These are phyloP conservation scores for Mesorhabditis sp. DNA, from an alignment of 2,888 invertebrate genomes.

Conservation along the genomic window DNA sequence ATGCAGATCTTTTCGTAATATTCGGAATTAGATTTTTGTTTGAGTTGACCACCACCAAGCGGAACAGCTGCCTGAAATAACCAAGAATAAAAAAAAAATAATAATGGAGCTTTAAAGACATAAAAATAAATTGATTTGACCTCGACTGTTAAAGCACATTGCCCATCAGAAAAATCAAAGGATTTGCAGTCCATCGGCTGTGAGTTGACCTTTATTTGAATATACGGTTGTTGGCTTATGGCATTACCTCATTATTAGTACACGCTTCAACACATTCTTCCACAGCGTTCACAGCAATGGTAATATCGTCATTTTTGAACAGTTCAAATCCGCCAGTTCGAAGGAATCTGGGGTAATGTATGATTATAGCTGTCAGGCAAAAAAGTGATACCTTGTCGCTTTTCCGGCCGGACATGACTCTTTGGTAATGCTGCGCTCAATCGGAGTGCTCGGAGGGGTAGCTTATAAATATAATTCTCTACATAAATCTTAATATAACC, in stretches of 20 bases:
- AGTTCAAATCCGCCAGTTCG: constrained; percentile 53
- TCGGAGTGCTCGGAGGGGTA: neutral
- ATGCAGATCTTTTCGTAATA: constrained; percentile 57
- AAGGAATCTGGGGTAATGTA: constrained; percentile 32
- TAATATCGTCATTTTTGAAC: constrained; percentile 44
- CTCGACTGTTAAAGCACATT: constrained; percentile 17
- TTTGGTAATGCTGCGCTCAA: constrained; percentile 6
- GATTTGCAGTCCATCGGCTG: constrained; percentile 45
- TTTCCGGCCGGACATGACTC: neutral
- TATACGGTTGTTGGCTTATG: neutral
- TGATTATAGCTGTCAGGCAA: neutral
- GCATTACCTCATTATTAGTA: constrained; percentile 33
- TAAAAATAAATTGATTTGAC: neutral
- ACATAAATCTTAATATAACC: neutral
- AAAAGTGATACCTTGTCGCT: constrained; percentile 11
- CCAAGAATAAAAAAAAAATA: neutral
- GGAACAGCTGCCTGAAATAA: constrained; percentile 51
- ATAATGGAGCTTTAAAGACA: neutral
- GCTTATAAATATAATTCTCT: neutral
- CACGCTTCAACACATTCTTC: constrained; percentile 48
- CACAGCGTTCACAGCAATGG: constrained; percentile 23
- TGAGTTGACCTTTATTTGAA: constrained; percentile 33
- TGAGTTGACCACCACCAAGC: constrained; percentile 56
- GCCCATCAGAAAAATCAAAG: constrained; percentile 41
- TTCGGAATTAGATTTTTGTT: constrained; percentile 39